A percentile compares a stretch with the other conserved stretches of the same genome.
Evolutionary conservation across 2,113 vertebrate species (phyloP).

Genomic region (Onychostruthus taczanowskii): DNA sequence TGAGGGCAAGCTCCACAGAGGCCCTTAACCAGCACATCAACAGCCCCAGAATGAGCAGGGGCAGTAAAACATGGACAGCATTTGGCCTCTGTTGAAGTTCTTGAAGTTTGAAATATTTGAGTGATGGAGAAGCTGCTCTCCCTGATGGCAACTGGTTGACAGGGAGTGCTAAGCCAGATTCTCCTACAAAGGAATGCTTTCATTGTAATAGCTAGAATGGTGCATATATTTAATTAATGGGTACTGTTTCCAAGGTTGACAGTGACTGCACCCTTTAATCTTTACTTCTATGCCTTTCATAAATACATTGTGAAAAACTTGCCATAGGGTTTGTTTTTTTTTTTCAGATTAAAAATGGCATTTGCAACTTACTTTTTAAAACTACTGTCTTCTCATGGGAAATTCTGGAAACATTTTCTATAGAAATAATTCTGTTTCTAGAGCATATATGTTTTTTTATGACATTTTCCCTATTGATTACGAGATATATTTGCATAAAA

Average conservation of each 20-base stretch:
- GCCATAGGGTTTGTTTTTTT: neutral
- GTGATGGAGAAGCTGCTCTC: neutral
- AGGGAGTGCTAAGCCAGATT: neutral
- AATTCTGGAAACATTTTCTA: slow-evolving; percentile 26
- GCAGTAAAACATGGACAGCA: neutral
- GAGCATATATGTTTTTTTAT: slow-evolving; percentile 34
- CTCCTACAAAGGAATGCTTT: neutral
- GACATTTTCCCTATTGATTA: slow-evolving; percentile 46
- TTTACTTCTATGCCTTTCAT: slow-evolving; percentile 4
- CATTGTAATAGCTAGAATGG: neutral
- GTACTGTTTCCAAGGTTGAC: neutral
- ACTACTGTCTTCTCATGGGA: slow-evolving; percentile 29
- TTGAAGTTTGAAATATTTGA: neutral
- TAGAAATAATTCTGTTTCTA: slow-evolving; percentile 42
- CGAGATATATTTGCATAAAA: slow-evolving; percentile 33
- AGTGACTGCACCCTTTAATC: neutral
- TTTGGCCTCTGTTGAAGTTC: neutral
- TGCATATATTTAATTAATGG: neutral
- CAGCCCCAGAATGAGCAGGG: neutral
- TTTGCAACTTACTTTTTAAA: slow-evolving; percentile 31
- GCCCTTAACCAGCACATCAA: neutral
- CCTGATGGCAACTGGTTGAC: neutral
- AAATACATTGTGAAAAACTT: neutral
- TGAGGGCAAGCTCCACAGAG: neutral
- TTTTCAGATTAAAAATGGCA: neutral